Evolutionary conservation across 2,888 invertebrate species (phyloP).

Genomic region (Pammene aurita): DNA sequence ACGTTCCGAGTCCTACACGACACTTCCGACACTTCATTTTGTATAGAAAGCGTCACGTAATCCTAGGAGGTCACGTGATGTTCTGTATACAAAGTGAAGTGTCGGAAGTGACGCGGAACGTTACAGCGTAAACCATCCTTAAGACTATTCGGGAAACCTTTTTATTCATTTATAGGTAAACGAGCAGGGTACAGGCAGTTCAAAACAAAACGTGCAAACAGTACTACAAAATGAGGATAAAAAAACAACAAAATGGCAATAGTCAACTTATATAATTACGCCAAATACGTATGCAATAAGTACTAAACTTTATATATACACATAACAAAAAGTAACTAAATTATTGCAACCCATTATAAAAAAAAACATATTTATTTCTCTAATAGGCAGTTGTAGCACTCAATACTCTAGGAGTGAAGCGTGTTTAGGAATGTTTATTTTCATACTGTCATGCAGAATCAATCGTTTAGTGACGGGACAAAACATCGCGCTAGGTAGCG

Average conservation of each 20-base stretch:
- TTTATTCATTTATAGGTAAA: slow-evolving; percentile 7
- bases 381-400: slow-evolving; percentile 41
- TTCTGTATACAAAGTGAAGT: no score
- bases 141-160: neutral
- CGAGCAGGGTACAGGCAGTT: slow-evolving; percentile 39
- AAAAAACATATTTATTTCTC: slow-evolving; percentile 31
- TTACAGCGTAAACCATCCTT: no score
- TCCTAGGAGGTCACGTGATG: no score
- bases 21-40: no score
- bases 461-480: slow-evolving; percentile 41
- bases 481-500: slow-evolving; percentile 31
- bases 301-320: slow-evolving; percentile 39
- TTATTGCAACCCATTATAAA: slow-evolving; percentile 40
- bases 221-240: slow-evolving; percentile 39
- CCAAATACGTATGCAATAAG: slow-evolving; percentile 20
- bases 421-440: slow-evolving; percentile 42
- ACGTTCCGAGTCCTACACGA: no score
- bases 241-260: slow-evolving; percentile 42
- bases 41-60: no score
- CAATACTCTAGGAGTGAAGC: slow-evolving; percentile 39
- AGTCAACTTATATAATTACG: slow-evolving; percentile 40
- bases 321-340: slow-evolving; percentile 33
- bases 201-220: slow-evolving; percentile 42
- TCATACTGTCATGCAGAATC: slow-evolving; percentile 43
- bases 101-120: no score